phyloP scores from a whole-genome alignment of 2,888 invertebrate species.

The Blastobasis adustella region DNA sequence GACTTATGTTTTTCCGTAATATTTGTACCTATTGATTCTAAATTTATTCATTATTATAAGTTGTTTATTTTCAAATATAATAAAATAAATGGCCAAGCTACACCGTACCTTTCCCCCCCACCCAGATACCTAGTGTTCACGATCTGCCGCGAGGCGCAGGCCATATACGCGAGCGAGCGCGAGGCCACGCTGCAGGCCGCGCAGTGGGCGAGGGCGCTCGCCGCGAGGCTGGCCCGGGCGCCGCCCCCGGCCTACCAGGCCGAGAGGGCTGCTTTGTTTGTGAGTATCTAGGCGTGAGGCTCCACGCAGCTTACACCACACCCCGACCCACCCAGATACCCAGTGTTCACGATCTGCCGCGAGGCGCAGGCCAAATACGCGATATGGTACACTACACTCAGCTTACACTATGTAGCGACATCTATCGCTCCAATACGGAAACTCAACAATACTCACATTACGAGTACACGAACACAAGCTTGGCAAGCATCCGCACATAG shows the following conservation, averaged over 20 bases:
- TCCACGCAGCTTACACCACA: too few relatives aligned
- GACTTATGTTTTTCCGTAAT: too few relatives aligned
- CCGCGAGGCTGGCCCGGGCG: conserved; percentile 41
- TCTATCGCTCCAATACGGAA: too few relatives aligned
- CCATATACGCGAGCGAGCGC: conserved; percentile 84
- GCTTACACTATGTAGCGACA: too few relatives aligned
- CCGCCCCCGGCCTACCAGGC: conserved; percentile 29
- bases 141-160: conserved; percentile 86
- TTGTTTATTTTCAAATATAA: too few relatives aligned
- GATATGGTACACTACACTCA: conserved; percentile 16
- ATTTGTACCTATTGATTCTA: too few relatives aligned
- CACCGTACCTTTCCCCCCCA: too few relatives aligned
- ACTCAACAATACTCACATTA: too few relatives aligned
- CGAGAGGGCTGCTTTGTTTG: conserved; percentile 37
- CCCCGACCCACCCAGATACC: conserved; percentile 25
- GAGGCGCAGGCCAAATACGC: conserved; percentile 87
- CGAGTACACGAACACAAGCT: too few relatives aligned
- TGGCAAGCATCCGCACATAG: too few relatives aligned
- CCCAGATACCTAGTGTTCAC: conserved; percentile 46
- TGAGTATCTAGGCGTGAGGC: conserved; percentile 24
- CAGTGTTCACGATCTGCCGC: conserved; percentile 78
- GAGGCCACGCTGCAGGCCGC: conserved; percentile 87
- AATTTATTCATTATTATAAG: too few relatives aligned
- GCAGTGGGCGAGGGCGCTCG: conserved; percentile 85
- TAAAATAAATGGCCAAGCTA: too few relatives aligned